These are phyloP conservation scores for Anneissia japonica DNA, from an alignment of 35 echinoderm and acorn worm genomes.

Conservation along the genomic window DNA sequence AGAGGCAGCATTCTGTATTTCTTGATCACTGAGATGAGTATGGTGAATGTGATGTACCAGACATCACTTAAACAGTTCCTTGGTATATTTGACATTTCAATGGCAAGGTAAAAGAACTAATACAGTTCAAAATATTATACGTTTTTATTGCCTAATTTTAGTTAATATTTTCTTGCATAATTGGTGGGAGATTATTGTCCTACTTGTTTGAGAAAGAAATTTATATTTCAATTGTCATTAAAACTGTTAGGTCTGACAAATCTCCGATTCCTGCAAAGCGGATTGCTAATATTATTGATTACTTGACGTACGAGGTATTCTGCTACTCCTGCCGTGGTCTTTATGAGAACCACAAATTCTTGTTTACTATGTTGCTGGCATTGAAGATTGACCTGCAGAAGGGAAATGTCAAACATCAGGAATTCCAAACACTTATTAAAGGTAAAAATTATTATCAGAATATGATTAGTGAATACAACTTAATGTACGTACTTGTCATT, in stretches of 20 bases:
- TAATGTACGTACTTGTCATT: no score
- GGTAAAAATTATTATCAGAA: constrained; percentile 9
- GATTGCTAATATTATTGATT: constrained; percentile 80
- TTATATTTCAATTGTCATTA: no score
- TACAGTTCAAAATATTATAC: no score
- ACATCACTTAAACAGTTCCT: constrained; percentile 92
- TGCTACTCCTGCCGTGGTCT: constrained; percentile 95
- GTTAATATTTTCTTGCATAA: no score
- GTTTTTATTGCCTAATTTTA: no score
- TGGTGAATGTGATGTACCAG: constrained; percentile 99
- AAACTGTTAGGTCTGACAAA: constrained; percentile 78
- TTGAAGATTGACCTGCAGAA: constrained; percentile 91
- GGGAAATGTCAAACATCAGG: constrained; percentile 68
- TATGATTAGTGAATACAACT: no score
- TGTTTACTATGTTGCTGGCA: constrained; percentile 83
- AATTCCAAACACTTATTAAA: constrained; percentile 97
- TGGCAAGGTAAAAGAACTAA: constrained; percentile 80
- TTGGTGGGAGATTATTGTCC: no score
- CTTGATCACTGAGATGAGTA: constrained; percentile 99
- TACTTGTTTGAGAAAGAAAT: no score
- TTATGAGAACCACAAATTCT: constrained; percentile 96
- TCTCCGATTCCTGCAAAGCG: constrained; percentile 87
- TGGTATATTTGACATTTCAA: constrained; percentile 94
- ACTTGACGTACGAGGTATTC: constrained; percentile 88
- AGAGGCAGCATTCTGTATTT: constrained; percentile 94